Evolutionary conservation across 35 echinoderm and acorn worm species (phyloP).

Genomic region (Diadema setosum): DNA sequence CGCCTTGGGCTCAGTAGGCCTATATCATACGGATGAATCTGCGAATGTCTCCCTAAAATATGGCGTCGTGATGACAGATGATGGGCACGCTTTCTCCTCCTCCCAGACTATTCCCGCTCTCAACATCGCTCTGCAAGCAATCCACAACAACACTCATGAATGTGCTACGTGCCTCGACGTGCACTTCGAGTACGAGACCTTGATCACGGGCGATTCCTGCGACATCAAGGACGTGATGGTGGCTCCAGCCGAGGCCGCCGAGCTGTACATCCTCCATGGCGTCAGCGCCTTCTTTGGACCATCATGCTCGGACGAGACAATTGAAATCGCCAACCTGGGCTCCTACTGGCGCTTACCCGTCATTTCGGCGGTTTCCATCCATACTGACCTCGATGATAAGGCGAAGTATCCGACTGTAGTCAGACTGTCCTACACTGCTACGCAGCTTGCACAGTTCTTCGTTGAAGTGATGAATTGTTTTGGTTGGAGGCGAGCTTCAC

Average conservation of each 20-base stretch:
- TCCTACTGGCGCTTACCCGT: background rate
- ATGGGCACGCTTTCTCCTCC: too few relatives aligned
- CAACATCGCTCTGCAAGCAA: background rate
- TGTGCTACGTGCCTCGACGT: too few relatives aligned
- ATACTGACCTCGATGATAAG: background rate
- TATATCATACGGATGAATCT: too few relatives aligned
- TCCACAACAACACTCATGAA: background rate
- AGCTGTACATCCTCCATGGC: conserved; percentile 34
- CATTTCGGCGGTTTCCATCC: background rate
- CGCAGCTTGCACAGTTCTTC: background rate
- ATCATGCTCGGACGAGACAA: background rate
- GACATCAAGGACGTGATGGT: background rate
- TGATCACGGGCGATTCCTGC: background rate
- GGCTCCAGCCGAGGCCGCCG: conserved; percentile 34
- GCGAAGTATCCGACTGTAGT: background rate
- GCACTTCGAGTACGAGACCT: background rate
- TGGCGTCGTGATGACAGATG: too few relatives aligned
- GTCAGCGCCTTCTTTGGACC: conserved; percentile 52
- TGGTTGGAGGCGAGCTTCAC: background rate
- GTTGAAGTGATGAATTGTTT: background rate
- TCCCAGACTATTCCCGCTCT: background rate
- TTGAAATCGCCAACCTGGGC: background rate
- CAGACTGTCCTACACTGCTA: background rate
- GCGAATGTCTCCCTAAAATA: too few relatives aligned
- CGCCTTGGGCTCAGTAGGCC: too few relatives aligned